Evolutionary conservation across 2,888 invertebrate species (phyloP), one percentile per base, ranked within the genome.

Genomic region (Bruchidius siliquastri): DNA sequence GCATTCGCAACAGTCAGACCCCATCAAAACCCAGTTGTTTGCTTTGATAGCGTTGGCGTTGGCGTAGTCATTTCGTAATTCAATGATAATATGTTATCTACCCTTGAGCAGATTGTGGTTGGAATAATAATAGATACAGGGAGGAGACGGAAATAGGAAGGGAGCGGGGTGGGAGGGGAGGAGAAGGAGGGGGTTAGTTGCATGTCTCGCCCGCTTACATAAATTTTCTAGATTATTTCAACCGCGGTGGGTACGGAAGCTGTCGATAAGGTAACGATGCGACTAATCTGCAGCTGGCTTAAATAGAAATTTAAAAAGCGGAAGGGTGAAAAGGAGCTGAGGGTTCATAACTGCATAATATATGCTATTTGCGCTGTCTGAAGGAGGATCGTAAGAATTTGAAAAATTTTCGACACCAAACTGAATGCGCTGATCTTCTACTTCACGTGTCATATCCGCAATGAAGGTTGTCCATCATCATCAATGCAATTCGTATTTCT

Each of bases 1-100:
- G 49, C 49, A 49, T 49, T 49, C 13, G 49, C 49, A 13, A 13
- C 13, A 3, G 18, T 49, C 49, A 49, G 8, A 49, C 49, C 49
- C 49, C 49, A 49, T 49, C 49, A 49, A 49, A 49, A 49, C 79
- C 75, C 49, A 3, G 49, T 49, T 83, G 82, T 82, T 82, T 83
- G 81, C 81, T 82, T 78, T 79, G 76, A 74, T 79, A 80, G 78
- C 79, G 80, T 49, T 49, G 49, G 49, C 49, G 49, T 49, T 13
- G 49, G 13, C 79, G 77, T 74, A 77, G 80, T 78, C 82, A 82
- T 81, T 83, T 82, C 49, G 83, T 84, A 84, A 84, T 84, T 83
- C 83, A 83, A 81, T 81, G 83, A 84, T 84, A 83, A 84, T 82
- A 82, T 81, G 82, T 83, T 84, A 84, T 84, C 83, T 84, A 82